Evolutionary conservation across 2,888 invertebrate genomes (phyloP), one percentile per base, ranked within the genome.

Genomic region (Lasioglossum malachurum): DNA sequence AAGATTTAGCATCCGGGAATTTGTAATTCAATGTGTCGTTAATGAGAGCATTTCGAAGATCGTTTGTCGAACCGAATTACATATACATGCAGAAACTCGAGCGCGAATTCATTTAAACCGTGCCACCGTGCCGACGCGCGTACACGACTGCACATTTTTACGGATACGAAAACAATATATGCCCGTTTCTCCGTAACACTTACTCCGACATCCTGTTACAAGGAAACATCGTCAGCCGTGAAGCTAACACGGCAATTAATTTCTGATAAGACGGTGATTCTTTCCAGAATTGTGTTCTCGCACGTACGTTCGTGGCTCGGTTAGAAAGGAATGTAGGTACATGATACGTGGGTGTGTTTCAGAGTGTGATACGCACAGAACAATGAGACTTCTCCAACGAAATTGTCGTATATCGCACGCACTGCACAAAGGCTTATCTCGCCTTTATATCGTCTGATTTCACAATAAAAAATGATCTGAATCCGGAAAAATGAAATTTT

Each of bases 151-250:
- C 41, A 31, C 38, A 60, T 41, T 75, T 64, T 31, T 83, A 14
- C 46, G 41, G 60, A 49, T 46, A 74, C 67, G 44, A 57, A 53
- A 84, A 84, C 84, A 74, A 83, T 83, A 49, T 46, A 49, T 16
- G 46, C 46, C 38, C 78, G 84, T 84, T 75, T 74, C 84, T 57
- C 74, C 69, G 84, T 84, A 84, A 84, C 74, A 84, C 84, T 78
- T 84, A 84, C 44, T 49, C 78, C 41, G 46, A 38, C 46, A 69
- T 80, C 80, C 80, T 78, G 84, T 31, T 75, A n/a, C 14, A 27
- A 2, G 31, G 31, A 38, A 71, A 78, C 71, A 84, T 75, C 73
- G 46, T 46, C 35, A 46, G 27, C 75, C 69, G 75, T 84, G 72
- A 75, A 79, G 60, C 76, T 53, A 78, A 75, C 60, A 64, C 49